phyloP scores from a whole-genome alignment of 2,113 vertebrate genomes.

The Shinisaurus crocodilurus region DNA sequence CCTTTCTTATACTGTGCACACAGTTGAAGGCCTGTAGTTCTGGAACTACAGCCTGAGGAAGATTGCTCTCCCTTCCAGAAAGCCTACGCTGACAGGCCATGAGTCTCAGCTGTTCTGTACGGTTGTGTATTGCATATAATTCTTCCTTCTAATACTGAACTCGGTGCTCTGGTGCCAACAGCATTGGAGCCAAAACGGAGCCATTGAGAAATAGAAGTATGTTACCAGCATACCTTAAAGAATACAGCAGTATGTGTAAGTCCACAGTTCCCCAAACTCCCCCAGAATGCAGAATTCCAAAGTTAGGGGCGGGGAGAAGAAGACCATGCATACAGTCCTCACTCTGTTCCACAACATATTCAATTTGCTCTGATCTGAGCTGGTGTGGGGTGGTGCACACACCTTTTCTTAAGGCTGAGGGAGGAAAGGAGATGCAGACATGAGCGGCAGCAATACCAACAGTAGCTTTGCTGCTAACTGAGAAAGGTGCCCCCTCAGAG shows the following conservation, averaged over 20 bases:
- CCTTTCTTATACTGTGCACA: neutral
- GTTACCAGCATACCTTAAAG: neutral
- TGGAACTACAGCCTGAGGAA: neutral
- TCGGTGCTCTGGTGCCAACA: neutral
- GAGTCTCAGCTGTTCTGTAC: accelerated
- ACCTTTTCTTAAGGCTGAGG: neutral
- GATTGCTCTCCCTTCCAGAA: neutral
- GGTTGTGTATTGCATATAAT: neutral
- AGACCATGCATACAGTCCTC: neutral
- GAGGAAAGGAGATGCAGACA: neutral
- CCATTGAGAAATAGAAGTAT: neutral
- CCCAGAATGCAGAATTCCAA: neutral
- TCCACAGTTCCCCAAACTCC: too few species aligned
- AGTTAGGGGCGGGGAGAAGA: neutral
- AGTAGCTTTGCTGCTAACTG: neutral
- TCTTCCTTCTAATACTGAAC: neutral
- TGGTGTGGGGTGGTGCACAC: neutral
- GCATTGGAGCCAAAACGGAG: neutral
- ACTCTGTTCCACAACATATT: neutral
- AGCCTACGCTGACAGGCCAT: neutral
- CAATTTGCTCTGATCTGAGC: neutral
- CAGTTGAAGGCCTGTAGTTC: neutral
- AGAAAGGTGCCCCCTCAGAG: neutral
- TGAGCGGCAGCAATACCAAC: neutral
- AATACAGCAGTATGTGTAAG: neutral